These are phyloP conservation scores for Thomomys bottae DNA, from an alignment of 2,113 vertebrate genomes.

Conservation along the genomic window DNA sequence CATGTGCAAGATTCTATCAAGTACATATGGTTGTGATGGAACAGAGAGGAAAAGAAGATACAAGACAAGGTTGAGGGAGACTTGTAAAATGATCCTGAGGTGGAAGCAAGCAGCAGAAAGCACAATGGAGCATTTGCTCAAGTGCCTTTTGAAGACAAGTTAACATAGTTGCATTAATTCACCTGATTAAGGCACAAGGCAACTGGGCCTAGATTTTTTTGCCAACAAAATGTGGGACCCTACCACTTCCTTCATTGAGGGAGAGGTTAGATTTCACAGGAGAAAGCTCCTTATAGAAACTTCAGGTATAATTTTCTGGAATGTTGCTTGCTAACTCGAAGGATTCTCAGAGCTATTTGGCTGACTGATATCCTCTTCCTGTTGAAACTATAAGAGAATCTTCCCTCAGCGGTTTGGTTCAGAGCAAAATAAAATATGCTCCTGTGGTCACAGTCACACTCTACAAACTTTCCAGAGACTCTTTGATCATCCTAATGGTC, in stretches of 20 bases:
- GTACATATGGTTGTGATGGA: not conserved
- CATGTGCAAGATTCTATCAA: constrained; percentile 34
- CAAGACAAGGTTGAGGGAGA: rapidly evolving
- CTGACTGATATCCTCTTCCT: not conserved
- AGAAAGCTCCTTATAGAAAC: not conserved
- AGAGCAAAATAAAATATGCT: constrained; percentile 44
- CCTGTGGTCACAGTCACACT: not conserved
- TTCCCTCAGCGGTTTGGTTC: not conserved
- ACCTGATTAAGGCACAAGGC: not conserved
- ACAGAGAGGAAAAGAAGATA: not conserved
- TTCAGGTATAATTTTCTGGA: not conserved
- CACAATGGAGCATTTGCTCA: not conserved
- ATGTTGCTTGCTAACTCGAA: not conserved
- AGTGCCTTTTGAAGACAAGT: not conserved
- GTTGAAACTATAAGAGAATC: not conserved
- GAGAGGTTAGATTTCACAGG: not conserved
- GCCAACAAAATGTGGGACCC: not conserved
- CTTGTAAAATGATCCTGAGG: not conserved
- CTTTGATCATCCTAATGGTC: constrained; percentile 36
- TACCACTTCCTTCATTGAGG: not conserved
- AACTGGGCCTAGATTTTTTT: not conserved
- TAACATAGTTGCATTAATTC: not conserved
- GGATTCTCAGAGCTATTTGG: not conserved
- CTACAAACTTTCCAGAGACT: constrained; percentile 41
- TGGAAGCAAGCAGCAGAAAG: not conserved